These are phyloP conservation scores for Nasonia giraulti DNA, from an alignment of 1,140 invertebrate genomes.

Conservation along the genomic window DNA sequence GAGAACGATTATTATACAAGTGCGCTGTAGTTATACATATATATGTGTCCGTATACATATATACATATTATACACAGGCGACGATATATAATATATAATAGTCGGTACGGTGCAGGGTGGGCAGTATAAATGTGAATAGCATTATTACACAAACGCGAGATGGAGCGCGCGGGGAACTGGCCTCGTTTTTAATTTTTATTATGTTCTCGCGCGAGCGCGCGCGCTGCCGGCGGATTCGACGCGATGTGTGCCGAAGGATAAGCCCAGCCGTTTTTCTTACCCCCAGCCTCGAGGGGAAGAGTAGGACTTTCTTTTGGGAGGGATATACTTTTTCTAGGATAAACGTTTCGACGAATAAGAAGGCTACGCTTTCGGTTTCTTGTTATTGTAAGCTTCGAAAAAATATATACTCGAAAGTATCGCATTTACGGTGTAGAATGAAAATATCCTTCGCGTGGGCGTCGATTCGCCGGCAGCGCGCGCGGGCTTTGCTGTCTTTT, in stretches of 20 bases:
- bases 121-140: constrained; percentile 27
- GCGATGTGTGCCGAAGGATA: not conserved
- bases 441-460: not conserved
- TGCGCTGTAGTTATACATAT: too few relatives aligned
- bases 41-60: too few relatives aligned
- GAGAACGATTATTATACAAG: not conserved
- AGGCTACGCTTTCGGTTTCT: not conserved
- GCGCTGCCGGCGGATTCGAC: not conserved
- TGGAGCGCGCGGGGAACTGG: not conserved
- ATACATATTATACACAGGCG: too few relatives aligned
- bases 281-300: too few relatives aligned
- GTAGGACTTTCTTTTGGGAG: not conserved
- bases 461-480: not conserved
- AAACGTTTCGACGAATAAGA: too few relatives aligned
- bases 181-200: constrained; percentile 27
- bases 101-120: not conserved
- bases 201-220: not conserved
- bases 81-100: not conserved
- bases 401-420: not conserved
- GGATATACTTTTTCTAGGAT: not conserved
- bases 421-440: not conserved
- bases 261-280: not conserved
- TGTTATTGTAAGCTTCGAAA: not conserved
- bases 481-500: not conserved
- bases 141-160: not conserved